Evolutionary conservation across 1,140 invertebrate species (phyloP), one percentile per base, ranked within the genome.

Genomic region (Steinernema feltiae): DNA sequence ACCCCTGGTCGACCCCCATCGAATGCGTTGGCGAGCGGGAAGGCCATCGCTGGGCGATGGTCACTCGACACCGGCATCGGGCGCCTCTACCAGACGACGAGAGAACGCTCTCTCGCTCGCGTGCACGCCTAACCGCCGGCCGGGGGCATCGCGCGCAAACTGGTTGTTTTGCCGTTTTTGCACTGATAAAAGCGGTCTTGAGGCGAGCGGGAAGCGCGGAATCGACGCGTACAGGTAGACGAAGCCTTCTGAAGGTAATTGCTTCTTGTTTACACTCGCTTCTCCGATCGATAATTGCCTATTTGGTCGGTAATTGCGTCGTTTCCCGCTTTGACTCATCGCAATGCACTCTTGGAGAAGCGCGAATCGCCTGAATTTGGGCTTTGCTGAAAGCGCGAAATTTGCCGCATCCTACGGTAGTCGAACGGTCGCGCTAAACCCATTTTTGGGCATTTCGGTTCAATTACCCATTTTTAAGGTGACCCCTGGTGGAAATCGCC

Each of bases 31-130:
- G 53, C 53, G 53, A 63, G 53, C 53, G 15, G 12, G 53, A 21
- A 21, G 53, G 53, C n/a, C 53, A 63, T 21, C 53, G 53, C 53
- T 27, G 53, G 53, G 53, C 53, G 53, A 12, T 27, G 53, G 53
- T 63, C 53, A 63, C 53, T 63, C 53, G 7, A 21, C 53, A 17
- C 24, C 53, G 53, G 53, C 24, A 21, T 17, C 53, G 53, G 12
- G 24, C 24, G 15, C 53, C 53, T 15, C 12, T 7, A 12, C 53
- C 53, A 63, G 53, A 63, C 53, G 12, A 27, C 53, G 53, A 63
- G 53, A 63, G 53, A 63, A 27, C 53, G 53, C 53, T 63, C 53
- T 63, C 53, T 63, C 53, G 53, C 53, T n/a, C 41, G 41, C 24
- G 53, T 27, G 53, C 24, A 21, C 24, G 53, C 53, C 12, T 27